phyloP scores from a whole-genome alignment of 2,888 invertebrate species.

The Patella depressa region DNA sequence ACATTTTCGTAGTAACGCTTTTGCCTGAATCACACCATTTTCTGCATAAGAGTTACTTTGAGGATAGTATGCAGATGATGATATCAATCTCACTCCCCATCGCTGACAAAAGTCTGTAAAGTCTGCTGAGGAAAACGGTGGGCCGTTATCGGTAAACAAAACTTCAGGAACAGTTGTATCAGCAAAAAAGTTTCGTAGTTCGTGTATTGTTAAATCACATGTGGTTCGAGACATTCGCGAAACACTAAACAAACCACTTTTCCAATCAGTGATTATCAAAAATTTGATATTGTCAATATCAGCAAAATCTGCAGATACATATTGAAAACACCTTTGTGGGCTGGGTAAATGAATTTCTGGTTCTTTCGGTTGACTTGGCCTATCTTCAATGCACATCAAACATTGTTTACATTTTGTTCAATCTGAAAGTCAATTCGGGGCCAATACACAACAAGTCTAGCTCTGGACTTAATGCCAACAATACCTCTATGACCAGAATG shows the following conservation, averaged over 20 bases:
- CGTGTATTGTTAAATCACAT: not conserved
- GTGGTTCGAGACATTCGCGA: not conserved
- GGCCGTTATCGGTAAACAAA: too few relatives aligned
- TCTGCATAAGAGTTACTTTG: not conserved
- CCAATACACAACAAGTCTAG: not conserved
- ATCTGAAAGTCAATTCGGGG: not conserved
- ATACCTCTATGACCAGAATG: not conserved
- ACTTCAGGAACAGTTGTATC: slow-evolving; percentile 3
- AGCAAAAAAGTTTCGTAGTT: not conserved
- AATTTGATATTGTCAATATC: not conserved
- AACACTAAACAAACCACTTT: slow-evolving; percentile 1
- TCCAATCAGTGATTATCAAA: not conserved
- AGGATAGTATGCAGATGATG: not conserved
- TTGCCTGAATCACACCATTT: not conserved
- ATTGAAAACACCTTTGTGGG: not conserved
- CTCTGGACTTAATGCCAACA: not conserved
- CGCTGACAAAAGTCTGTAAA: not conserved
- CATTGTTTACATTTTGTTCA: not conserved
- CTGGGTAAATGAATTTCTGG: not conserved
- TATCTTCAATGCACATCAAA: not conserved
- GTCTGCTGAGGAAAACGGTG: not conserved
- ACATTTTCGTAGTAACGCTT: too few relatives aligned
- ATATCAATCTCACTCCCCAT: slow-evolving; percentile 8
- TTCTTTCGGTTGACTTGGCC: not conserved
- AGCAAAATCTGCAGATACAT: not conserved